Evolutionary conservation across 2,888 invertebrate genomes (phyloP), one percentile per base, ranked within the genome.

Genomic region (Nematopogon swammerdamellus): DNA sequence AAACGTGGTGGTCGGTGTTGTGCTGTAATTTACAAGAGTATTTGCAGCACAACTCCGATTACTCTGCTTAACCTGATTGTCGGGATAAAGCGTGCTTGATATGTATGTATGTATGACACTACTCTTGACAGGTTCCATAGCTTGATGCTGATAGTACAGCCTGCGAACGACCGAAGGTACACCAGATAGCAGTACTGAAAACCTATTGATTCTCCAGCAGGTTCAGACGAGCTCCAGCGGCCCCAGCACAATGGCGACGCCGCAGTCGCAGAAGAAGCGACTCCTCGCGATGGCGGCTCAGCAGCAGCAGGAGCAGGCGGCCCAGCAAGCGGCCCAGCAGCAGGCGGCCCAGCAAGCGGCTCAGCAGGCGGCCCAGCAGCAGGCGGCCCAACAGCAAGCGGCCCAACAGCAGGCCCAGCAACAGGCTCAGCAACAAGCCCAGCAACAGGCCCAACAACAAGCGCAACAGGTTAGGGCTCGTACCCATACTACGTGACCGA

Each of bases 211-310:
- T 25, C 25, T 25, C 8, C 25, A 25, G 47, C 47, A 52, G 20
- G 61, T 61, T 30, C 57, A 69, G 5, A 65, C 58, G 55, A 30
- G 6, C 52, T 52, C 57, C 48, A 48, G 58, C 54, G 48, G 58
- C 54, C 68, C 58, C 57, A 45, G 57, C 63, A 18, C 47, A 69
- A 68, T 48, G 53, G 60, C 68, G 45, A 79, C 85, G 55, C 87
- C 87, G 10, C 89, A 91, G 66, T 91, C 91, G 49, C 93, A 95
- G 73, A 95, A 95, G 84, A 95, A 95, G 68, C 84, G 94, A 20
- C 79, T 95, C 49, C 72, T 95, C 54, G 93, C 93, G 49, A 92
- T 95, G 73, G 92, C 92, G 46, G 77, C 77, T 55, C 77, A 77
- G 51, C 75, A 76, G 57, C 70, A 69, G 52, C 70, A 72, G 20